These are phyloP conservation scores for Nomia melanderi DNA, from an alignment of 1,140 invertebrate species.

Conservation along the genomic window DNA sequence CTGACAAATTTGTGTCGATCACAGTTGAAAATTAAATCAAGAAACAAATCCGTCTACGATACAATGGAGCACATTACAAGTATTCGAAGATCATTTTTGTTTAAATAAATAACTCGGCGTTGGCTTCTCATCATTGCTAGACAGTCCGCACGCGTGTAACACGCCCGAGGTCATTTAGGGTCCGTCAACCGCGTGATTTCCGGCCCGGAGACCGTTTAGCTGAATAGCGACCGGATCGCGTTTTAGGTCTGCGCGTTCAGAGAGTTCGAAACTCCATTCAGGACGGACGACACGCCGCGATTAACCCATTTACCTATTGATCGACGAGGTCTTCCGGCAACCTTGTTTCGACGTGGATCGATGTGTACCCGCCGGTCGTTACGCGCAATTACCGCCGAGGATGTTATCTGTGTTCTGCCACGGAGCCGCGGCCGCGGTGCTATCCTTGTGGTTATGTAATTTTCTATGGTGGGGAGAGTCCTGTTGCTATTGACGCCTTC, in stretches of 20 bases:
- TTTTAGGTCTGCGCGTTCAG: conserved; percentile 2
- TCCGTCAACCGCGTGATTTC: conserved; percentile 70
- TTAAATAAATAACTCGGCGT: no score
- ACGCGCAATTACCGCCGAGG: conserved; percentile 40
- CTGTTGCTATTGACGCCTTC: not conserved
- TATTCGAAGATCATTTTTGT: no score
- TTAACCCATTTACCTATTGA: conserved; percentile 65
- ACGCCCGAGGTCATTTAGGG: conserved; percentile 62
- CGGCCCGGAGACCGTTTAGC: conserved; percentile 50
- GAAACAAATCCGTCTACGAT: no score
- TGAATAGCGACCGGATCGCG: conserved; percentile 59
- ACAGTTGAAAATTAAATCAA: no score
- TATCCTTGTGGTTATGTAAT: conserved; percentile 28
- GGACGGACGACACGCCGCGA: conserved; percentile 43
- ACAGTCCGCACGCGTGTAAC: conserved; percentile 26
- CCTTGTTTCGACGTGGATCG: conserved; percentile 44
- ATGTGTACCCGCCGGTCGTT: conserved; percentile 29
- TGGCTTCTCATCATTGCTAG: not conserved
- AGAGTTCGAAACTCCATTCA: conserved; percentile 31
- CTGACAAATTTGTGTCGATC: no score
- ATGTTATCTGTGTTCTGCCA: conserved; percentile 21
- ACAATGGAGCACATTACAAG: no score
- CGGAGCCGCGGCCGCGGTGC: not conserved
- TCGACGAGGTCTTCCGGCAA: conserved; percentile 46
- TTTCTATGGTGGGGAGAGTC: not conserved